phyloP scores from a whole-genome alignment of 1,140 invertebrate species.

The Heliothis virescens region DNA sequence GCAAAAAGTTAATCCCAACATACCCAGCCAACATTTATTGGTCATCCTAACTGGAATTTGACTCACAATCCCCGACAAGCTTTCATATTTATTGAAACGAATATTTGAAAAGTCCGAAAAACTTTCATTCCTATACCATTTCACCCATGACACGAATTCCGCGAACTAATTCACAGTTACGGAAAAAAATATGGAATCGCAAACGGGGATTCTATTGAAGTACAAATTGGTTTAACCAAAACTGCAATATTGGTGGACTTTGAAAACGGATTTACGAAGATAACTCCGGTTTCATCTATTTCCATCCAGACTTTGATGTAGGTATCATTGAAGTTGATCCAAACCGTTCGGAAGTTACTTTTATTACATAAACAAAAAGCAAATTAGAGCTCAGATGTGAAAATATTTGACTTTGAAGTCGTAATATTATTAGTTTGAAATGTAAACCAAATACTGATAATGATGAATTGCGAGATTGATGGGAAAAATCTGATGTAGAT shows the following conservation, averaged over 20 bases:
- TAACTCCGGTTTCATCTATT: slow-evolving; percentile 5
- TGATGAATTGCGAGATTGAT: not conserved
- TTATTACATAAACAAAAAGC: slow-evolving; percentile 40
- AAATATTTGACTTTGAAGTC: slow-evolving; percentile 38
- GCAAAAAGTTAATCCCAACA: not conserved
- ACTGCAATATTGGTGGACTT: not conserved
- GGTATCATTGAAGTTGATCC: slow-evolving; percentile 30
- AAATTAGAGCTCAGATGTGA: slow-evolving; percentile 6
- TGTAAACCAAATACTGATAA: slow-evolving; percentile 6
- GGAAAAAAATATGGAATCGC: not conserved
- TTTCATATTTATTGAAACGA: not conserved
- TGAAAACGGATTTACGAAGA: not conserved
- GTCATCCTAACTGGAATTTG: not conserved
- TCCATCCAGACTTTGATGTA: slow-evolving; percentile 34
- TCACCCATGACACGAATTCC: slow-evolving; percentile 3
- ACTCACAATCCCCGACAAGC: not conserved
- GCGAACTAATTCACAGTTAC: slow-evolving; percentile 4
- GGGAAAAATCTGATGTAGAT: not conserved
- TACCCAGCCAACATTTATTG: not conserved
- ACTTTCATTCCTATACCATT: not conserved
- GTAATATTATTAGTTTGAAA: slow-evolving; percentile 14
- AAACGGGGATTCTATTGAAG: not conserved
- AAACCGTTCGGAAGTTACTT: slow-evolving; percentile 26
- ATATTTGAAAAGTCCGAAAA: not conserved
- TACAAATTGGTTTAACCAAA: not conserved